Percentiles rank a stretch among this genome's conserved stretches.
phyloP scores from a whole-genome alignment of 2,113 vertebrate species.

The Terrapene triunguis region DNA sequence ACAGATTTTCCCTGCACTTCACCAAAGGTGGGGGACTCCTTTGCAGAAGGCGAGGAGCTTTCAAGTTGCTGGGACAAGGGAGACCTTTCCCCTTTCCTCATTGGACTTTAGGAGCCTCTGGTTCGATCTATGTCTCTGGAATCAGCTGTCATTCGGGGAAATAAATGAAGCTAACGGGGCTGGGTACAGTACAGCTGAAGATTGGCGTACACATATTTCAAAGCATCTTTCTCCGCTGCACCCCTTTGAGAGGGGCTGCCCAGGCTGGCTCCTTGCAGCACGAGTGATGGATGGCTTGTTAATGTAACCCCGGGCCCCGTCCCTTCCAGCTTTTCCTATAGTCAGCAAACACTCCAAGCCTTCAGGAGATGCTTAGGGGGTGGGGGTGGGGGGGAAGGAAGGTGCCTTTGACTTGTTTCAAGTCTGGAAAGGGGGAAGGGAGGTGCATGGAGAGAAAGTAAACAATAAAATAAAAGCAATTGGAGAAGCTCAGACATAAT shows the following conservation, averaged over 20 bases:
- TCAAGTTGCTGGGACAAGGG: neutral
- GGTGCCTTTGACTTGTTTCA: rapidly evolving
- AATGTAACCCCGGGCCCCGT: neutral
- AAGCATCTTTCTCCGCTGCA: neutral
- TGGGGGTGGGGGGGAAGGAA: neutral
- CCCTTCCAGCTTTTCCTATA: neutral
- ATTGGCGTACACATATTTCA: neutral
- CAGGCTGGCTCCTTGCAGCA: no score
- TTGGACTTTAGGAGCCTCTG: neutral
- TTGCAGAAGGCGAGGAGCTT: no score
- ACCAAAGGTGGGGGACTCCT: no score
- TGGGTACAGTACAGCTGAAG: no score
- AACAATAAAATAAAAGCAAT: neutral
- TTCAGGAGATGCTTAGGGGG: neutral
- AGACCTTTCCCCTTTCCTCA: neutral
- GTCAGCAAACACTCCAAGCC: neutral
- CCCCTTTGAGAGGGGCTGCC: neutral
- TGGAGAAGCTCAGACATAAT: neutral
- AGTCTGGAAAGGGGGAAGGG: rapidly evolving
- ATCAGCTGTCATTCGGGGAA: neutral
- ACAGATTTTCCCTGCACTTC: neutral
- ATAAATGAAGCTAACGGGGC: neutral
- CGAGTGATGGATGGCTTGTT: neutral
- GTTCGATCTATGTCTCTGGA: neutral
- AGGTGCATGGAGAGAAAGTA: neutral